Evolutionary conservation across 2,888 invertebrate species (phyloP).

Genomic region (Lycocerus yunnanus): DNA sequence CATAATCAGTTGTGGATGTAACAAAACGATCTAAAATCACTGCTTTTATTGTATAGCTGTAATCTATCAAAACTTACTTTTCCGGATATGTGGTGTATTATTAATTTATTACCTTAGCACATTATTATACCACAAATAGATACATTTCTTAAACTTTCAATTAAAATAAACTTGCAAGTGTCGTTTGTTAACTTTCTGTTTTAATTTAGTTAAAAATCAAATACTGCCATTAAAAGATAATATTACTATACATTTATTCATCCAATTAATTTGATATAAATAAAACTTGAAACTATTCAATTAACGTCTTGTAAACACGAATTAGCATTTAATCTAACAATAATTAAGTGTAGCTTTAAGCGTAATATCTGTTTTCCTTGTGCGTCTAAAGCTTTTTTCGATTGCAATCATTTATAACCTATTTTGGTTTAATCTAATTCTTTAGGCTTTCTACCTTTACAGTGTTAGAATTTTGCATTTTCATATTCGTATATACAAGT

Average conservation of each 20-base stretch:
- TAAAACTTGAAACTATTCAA: not conserved
- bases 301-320: not conserved
- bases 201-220: not conserved
- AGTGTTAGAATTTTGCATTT: not conserved
- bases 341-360: not conserved
- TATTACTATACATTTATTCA: not conserved
- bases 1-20: not conserved
- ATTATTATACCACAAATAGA: not conserved
- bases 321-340: not conserved
- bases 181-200: not conserved
- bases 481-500: not conserved
- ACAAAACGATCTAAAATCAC: not conserved
- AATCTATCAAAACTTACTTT: not conserved
- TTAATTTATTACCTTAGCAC: not conserved
- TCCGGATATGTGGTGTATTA: not conserved
- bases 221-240: not conserved
- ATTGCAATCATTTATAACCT: not conserved
- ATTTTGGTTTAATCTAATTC: not conserved
- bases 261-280: not conserved
- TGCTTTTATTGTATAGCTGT: not conserved
- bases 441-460: not conserved
- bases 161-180: not conserved
- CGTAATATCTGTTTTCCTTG: not conserved
- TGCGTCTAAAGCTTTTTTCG: slow-evolving; percentile 2
- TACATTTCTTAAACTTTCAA: not conserved